A percentile compares a stretch with the other conserved stretches of the same genome.
Conservation (phyloP, 1,140 invertebrate species). For the Ips nitidus region DNA sequence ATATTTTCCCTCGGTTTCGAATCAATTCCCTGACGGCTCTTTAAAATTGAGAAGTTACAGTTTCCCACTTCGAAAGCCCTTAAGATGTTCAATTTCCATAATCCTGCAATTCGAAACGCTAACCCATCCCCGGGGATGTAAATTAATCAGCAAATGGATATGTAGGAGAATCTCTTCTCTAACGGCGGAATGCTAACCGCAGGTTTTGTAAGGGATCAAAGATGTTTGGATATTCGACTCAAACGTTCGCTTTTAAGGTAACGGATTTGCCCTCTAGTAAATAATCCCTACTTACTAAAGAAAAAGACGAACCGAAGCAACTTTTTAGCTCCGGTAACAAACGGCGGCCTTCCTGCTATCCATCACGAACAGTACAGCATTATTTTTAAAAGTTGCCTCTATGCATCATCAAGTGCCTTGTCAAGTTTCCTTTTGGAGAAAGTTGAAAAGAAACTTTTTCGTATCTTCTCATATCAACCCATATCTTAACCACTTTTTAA, state of each 20-base stretch:
- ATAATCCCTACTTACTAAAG: no score
- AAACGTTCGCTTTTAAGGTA: no score
- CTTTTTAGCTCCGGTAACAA: not conserved
- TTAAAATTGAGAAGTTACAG: not conserved
- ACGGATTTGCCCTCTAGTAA: no score
- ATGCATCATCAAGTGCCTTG: constrained; percentile 13
- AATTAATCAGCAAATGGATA: constrained; percentile 5
- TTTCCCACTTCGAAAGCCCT: constrained; percentile 1
- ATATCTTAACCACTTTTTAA: constrained; percentile 19
- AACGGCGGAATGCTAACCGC: not conserved
- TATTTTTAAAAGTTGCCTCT: constrained; percentile 13
- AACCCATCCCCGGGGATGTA: constrained; percentile 3
- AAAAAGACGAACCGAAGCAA: not conserved
- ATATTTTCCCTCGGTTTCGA: not conserved
- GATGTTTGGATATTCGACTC: not conserved
- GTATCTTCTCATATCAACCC: constrained; percentile 5
- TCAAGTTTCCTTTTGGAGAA: constrained; percentile 3
- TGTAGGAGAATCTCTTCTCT: not conserved
- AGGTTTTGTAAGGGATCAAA: not conserved
- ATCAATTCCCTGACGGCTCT: not conserved
- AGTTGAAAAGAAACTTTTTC: constrained; percentile 12
- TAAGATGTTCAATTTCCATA: constrained; percentile 6
- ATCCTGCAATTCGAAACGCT: constrained; percentile 2
- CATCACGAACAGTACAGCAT: not conserved
- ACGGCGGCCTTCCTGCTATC: not conserved